These are phyloP conservation scores for Galeopterus variegatus DNA, from an alignment of 2,113 vertebrate species.

Conservation along the genomic window DNA sequence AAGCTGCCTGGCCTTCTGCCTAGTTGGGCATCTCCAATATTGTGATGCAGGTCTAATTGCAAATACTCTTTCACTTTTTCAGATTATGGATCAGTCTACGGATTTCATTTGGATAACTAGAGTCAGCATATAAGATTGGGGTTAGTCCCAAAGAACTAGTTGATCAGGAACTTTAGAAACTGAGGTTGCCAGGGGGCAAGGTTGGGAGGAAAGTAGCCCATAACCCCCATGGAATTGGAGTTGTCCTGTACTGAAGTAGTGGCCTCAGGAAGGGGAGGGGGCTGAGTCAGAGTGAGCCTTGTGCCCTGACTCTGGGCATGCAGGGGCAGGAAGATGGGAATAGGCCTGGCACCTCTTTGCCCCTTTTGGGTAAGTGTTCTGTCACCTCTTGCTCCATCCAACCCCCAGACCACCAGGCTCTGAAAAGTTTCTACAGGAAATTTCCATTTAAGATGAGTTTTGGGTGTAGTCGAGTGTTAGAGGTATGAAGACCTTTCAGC, in stretches of 20 bases:
- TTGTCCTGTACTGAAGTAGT: neutral
- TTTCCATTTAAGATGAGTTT: neutral
- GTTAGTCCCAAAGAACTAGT: neutral
- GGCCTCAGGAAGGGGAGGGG: neutral
- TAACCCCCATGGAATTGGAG: neutral
- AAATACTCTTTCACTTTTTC: neutral
- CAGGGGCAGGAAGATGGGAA: neutral
- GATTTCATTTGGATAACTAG: conserved; percentile 32
- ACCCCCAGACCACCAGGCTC: neutral
- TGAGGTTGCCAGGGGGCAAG: neutral
- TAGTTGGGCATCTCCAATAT: neutral
- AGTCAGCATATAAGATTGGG: neutral
- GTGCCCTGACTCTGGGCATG: neutral
- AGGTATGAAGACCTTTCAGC: neutral
- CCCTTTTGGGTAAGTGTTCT: neutral
- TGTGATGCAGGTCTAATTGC: neutral
- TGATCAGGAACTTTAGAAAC: neutral
- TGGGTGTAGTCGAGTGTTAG: neutral
- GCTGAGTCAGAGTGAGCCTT: neutral
- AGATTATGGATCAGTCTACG: neutral
- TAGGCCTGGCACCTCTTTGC: neutral
- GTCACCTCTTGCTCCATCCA: neutral
- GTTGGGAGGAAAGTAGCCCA: neutral
- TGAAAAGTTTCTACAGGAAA: neutral
- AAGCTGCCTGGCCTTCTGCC: neutral